phyloP scores from a whole-genome alignment of 2,113 vertebrate genomes.

The human (Homo sapiens) region GRCh38 chr5:167755001-167755500 shows the following conservation, averaged over 20 bases:
- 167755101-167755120: not conserved
- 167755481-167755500: conserved; percentile 45
- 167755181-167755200: conserved; percentile 32
- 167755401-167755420: conserved; percentile 22
- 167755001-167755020: conserved; percentile 42
- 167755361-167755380: not conserved
- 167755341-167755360: not conserved
- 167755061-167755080: conserved; percentile 33
- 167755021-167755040: conserved; percentile 33
- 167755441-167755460: conserved; percentile 35
- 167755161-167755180: conserved; percentile 49
- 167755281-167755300: not conserved
- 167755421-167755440: not conserved
- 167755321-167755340: not conserved
- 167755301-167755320: not conserved
- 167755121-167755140: conserved; percentile 16
- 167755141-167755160: conserved; percentile 25
- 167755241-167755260: not conserved
- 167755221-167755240: not conserved
- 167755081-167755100: conserved; percentile 43
- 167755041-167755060: conserved; percentile 7
- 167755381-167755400: conserved; percentile 44
- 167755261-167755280: conserved; percentile 20
- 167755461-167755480: conserved; percentile 53
- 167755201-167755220: not conserved